These are phyloP conservation scores for Chauna torquata DNA, from an alignment of 2,113 vertebrate species.

Conservation along the genomic window DNA sequence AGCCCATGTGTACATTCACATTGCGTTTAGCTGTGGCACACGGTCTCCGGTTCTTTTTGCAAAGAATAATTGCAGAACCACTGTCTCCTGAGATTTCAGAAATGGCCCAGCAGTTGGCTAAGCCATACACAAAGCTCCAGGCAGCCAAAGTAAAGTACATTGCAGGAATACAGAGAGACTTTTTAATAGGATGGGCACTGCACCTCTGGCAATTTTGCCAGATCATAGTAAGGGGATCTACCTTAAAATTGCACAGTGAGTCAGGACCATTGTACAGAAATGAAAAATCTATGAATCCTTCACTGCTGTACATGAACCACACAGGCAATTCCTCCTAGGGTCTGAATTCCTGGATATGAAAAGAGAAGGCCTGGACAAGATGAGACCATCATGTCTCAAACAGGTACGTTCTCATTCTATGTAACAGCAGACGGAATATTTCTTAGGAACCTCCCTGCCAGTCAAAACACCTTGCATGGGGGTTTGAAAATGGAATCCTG, in stretches of 20 bases:
- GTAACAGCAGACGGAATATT: background rate
- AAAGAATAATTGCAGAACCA: background rate
- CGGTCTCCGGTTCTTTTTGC: background rate
- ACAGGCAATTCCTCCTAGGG: background rate
- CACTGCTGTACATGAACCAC: background rate
- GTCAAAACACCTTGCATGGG: background rate
- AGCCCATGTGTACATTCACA: accelerated
- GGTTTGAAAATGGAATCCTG: background rate
- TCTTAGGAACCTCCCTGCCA: background rate
- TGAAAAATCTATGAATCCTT: background rate
- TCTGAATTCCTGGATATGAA: background rate
- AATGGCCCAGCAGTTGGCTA: background rate
- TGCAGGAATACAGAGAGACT: background rate
- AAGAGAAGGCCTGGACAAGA: background rate
- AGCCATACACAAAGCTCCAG: background rate
- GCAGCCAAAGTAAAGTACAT: background rate
- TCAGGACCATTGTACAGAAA: background rate
- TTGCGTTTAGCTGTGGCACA: background rate
- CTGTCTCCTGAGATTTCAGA: background rate
- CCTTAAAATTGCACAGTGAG: background rate
- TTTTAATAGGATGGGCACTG: background rate
- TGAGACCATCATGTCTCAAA: background rate
- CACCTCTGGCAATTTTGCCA: background rate
- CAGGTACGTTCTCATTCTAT: background rate
- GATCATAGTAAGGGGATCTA: background rate